Percentiles rank a stretch among this genome's conserved stretches.
Evolutionary conservation across 2,113 vertebrate species (phyloP).

Genomic region (Erpornis zantholeuca): DNA sequence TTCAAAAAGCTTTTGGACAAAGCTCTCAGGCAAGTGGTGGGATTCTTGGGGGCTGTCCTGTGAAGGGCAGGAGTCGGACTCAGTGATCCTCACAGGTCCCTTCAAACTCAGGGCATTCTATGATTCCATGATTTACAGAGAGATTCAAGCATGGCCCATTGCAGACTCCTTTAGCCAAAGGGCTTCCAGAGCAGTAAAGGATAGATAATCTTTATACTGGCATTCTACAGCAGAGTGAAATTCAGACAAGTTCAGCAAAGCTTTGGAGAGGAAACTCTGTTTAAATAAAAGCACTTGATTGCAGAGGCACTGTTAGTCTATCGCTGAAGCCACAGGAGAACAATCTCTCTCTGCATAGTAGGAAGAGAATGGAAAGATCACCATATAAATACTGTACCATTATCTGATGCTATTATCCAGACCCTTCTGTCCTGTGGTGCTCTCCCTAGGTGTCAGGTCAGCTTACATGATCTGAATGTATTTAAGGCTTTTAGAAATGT

Average conservation of each 20-base stretch:
- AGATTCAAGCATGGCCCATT: neutral
- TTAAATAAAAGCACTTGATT: constrained; percentile 45
- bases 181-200: neutral
- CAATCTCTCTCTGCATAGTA: neutral
- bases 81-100: neutral
- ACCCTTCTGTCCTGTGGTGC: neutral
- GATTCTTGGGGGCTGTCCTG: neutral
- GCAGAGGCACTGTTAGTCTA: neutral
- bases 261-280: neutral
- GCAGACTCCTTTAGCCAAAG: neutral
- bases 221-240: neutral
- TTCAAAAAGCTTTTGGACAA: neutral
- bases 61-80: neutral
- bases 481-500: neutral
- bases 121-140: neutral
- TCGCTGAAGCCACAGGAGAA: neutral
- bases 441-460: neutral
- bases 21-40: neutral
- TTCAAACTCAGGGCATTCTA: neutral
- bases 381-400: neutral
- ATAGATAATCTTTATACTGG: neutral
- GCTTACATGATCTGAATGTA: neutral
- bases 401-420: neutral
- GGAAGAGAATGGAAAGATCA: constrained; percentile 20
- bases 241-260: neutral